Evolutionary conservation across 1,140 invertebrate species (phyloP), one percentile per base, ranked within the genome.

Genomic region (Palaemon carinicauda): DNA sequence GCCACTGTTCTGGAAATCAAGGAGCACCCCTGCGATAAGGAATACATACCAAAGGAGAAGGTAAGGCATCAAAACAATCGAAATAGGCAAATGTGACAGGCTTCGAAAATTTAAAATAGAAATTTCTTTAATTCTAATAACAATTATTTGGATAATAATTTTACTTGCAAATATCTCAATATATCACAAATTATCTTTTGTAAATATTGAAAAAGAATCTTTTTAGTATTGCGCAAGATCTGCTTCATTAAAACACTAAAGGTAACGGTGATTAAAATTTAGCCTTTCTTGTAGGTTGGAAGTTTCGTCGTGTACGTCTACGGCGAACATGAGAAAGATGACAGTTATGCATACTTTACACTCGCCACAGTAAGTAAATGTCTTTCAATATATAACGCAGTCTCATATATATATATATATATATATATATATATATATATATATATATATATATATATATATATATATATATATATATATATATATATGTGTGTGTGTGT

Each of bases 241-340:
- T 60, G 56, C 21, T n/a, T 21, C 3, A 24, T n/a, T 24, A n/a
- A 12, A 21, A 4, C 21, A 1, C 1, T 7, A 65, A 12, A 77
- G 15, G n/a, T n/a, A 33, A 17, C 21, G 1, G 50, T 5, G 17
- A 10, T 33, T 7, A 80, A 4, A 54, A 14, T 27, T 27, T n/a
- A 7, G 54, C 17, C 33, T 17, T 81, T 17, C n/a, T n/a, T 69
- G 19, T 60, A 86, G 83, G 83, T 86, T 51, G 83, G 83, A 3
- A 86, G 83, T 60, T 86, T 86, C 56, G 74, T 79, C 7, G 53
- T 86, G 14, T 86, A 86, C 65, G 80, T 80, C 77, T 74, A 74
- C n/a, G 83, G 60, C 1, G 77, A 86, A 51, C 27, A 77, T 3
- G 83, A 86, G 65, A 80, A 71, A 53, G 83, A 86, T 41, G 24